Evolutionary conservation across 2,888 invertebrate species (phyloP), one percentile per base, ranked within the genome.

Genomic region (Cataglyphis altisquamis): DNA sequence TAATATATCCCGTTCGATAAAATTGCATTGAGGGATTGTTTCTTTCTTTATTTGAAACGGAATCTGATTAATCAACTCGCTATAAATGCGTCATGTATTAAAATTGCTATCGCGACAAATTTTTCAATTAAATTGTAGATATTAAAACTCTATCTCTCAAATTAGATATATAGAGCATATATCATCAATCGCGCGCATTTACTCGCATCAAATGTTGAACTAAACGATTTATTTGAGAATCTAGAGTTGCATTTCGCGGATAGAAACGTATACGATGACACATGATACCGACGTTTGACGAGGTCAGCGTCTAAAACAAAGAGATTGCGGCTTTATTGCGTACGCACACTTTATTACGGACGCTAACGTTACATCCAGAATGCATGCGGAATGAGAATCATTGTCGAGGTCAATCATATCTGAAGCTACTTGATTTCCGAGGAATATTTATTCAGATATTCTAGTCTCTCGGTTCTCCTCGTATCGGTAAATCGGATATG

Each of bases 251-350:
- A 72, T 45, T 48, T 18, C 9, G 5, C n/a, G 25, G 39, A 12
- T 52, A 41, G 41, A 72, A 60, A 39, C 15, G 12, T 64, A 78
- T 73, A 36, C 3, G 60, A 60, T 36, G 60, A 73, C 45, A 80
- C 36, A 25, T 10, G 68, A 74, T 80, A 78, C 21, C 2, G 32
- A 45, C 36, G n/a, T 36, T 77, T 67, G 5, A 8, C 60, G 74
- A 73, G 78, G 41, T 36, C 75, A 60, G 74, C 75, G 21, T 12
- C 15, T 73, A 73, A 52, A 75, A 73, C 74, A 73, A 60, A 25
- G 74, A 80, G 21, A 78, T 60, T 12, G 45, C 18, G 32, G n/a
- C 29, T 67, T 25, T 68, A 55, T 67, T 77, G 45, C 57, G 57
- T 45, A 36, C 41, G 25, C 25, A 29, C 1, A 29, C 1, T 29